These are phyloP conservation scores for Peromyscus californicus DNA, from an alignment of 2,113 vertebrate species.

Conservation along the genomic window DNA sequence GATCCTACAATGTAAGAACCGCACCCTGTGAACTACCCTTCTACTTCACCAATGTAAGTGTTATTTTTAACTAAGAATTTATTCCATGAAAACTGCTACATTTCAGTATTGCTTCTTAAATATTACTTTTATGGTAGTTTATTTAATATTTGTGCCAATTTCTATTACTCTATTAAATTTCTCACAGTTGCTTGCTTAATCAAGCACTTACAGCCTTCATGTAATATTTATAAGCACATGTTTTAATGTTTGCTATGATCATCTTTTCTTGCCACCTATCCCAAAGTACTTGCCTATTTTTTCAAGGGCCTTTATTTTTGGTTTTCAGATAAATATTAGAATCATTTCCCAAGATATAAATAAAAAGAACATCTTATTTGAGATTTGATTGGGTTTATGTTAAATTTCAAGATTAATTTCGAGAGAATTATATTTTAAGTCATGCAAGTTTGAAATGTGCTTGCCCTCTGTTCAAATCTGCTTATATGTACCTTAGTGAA, in stretches of 20 bases:
- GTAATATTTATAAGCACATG: conserved; percentile 11
- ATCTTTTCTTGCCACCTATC: conserved; percentile 9
- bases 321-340: conserved; percentile 25
- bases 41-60: neutral
- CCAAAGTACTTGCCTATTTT: neutral
- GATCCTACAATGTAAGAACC: neutral
- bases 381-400: neutral
- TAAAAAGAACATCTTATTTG: neutral
- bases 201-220: neutral
- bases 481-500: conserved; percentile 49
- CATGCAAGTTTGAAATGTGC: neutral
- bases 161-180: neutral
- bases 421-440: conserved; percentile 58
- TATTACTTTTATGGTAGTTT: neutral
- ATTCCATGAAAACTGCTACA: neutral
- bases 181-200: neutral
- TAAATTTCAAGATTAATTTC: conserved; percentile 55
- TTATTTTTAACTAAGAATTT: conserved; percentile 17
- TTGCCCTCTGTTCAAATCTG: conserved; percentile 32
- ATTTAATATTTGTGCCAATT: neutral
- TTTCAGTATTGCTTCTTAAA: conserved; percentile 12
- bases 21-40: neutral
- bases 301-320: neutral
- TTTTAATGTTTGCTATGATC: neutral
- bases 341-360: conserved; percentile 42